Evolutionary conservation across 2,888 invertebrate species (phyloP).

Genomic region (Arrhopalites spinosus): DNA sequence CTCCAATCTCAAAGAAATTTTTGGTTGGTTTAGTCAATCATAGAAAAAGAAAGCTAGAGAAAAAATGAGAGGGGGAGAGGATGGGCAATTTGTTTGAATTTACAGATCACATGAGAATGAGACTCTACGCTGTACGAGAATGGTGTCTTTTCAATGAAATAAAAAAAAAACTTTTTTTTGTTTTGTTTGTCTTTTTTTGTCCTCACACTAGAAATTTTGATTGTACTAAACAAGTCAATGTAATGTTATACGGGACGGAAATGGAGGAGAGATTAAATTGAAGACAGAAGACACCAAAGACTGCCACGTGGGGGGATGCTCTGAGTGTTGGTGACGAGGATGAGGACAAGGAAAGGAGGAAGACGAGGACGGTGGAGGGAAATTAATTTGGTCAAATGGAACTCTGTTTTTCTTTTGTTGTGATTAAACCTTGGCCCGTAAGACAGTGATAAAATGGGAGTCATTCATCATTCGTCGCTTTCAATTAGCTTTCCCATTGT

Average conservation of each 20-base stretch:
- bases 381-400: conserved; percentile 47
- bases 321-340: background rate
- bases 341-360: background rate
- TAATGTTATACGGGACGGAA: too few species aligned
- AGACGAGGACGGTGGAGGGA: conserved; percentile 26
- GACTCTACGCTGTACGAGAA: too few species aligned
- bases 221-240: too few species aligned
- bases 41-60: too few species aligned
- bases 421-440: conserved; percentile 44
- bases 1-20: too few species aligned
- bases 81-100: too few species aligned
- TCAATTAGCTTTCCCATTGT: conserved; percentile 47
- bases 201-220: background rate
- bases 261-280: background rate
- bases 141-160: too few species aligned
- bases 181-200: background rate
- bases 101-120: too few species aligned
- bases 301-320: background rate
- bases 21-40: too few species aligned
- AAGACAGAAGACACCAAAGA: background rate
- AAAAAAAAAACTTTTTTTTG: background rate
- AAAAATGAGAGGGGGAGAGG: too few species aligned
- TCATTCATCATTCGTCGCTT: conserved; percentile 47
- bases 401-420: conserved; percentile 44
- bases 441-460: conserved; percentile 46